A percentile compares a stretch with the other conserved stretches of the same genome.
phyloP scores from a whole-genome alignment of 1,140 invertebrate genomes.

The Aphis gossypii region DNA sequence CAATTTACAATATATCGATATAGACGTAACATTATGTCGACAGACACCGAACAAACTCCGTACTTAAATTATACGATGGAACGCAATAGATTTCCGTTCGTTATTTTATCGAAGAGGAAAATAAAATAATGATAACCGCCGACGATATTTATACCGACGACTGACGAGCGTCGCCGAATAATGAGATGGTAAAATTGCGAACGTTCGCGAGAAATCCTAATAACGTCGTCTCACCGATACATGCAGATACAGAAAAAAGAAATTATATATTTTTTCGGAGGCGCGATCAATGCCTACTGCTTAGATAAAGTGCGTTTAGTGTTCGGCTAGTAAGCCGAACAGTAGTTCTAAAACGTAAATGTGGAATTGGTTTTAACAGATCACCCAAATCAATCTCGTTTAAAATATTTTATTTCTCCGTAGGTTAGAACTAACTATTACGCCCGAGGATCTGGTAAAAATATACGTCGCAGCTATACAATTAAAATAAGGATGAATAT shows the following conservation, averaged over 20 bases:
- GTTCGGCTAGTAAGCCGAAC: background rate
- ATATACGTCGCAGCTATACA: background rate
- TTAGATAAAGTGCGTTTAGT: background rate
- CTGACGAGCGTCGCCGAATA: background rate
- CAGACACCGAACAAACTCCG: background rate
- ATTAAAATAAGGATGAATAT: background rate
- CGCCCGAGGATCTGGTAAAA: background rate
- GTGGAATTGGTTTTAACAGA: background rate
- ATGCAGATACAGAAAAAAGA: background rate
- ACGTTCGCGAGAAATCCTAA: constrained; percentile 11
- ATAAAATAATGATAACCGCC: background rate
- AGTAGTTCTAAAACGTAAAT: background rate
- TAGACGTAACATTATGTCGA: background rate
- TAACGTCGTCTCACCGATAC: background rate
- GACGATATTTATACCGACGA: background rate
- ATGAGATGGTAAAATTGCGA: constrained; percentile 1
- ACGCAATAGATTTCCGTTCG: background rate
- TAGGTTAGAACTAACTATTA: background rate
- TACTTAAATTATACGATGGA: background rate
- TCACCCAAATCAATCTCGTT: background rate
- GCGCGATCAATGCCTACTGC: background rate
- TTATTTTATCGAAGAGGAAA: background rate
- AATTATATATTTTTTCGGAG: background rate
- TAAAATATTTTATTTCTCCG: background rate
- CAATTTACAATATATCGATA: background rate